Base-by-base conservation (phyloP, 2,113 vertebrate species). In the Hepsetus odoe region DNA sequence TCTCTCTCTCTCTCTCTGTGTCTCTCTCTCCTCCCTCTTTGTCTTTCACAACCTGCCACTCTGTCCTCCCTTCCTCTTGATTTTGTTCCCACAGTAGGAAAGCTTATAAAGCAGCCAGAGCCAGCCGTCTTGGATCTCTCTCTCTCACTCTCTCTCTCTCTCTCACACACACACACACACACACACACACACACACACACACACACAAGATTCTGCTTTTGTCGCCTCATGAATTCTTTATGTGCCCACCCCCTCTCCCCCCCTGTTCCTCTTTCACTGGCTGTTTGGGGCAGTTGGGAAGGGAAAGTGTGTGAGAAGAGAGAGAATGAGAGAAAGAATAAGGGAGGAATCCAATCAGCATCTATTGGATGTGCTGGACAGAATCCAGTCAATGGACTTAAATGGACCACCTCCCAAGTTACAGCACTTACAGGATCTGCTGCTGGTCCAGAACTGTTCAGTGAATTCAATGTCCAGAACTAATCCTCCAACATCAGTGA, bases 1-100 rank as follows among this genome's bases (percentile, higher is more conserved):
- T 26, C 35, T 6, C 35, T 42, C 72, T 20, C 14, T 24, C 44
- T 30, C 76, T 11, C 51, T 58, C 30, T 18, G 3, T 69, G 22
- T 33, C 42, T 30, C 46, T 40, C 44, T 40, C 58, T 13, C 26
- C 51, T 70, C 5, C 33, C 74, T 13, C 65, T 69, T 22, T 73
- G 40, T 5, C 83, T 80, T 85, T 88, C 82, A 80, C 83, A 86
- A 68, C 67, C 12, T 64, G 42, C 4, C 26, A 55, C 61, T 79
- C 24, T 58, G 32, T 32, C 22, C 61, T 59, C 26, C 4, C 46
- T 24, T 35, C 20, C 33, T 68, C 22, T 6, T 24, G 11, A 11
- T 49, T 6, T 22, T 13, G 26, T 59, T 75, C 72, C 53, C 64
- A 33, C 55, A 35, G 51, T 67, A 78, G 53, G 49, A 68, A 44